Conservation (phyloP, 2,888 invertebrate genomes). For the Morpho helenor region DNA sequence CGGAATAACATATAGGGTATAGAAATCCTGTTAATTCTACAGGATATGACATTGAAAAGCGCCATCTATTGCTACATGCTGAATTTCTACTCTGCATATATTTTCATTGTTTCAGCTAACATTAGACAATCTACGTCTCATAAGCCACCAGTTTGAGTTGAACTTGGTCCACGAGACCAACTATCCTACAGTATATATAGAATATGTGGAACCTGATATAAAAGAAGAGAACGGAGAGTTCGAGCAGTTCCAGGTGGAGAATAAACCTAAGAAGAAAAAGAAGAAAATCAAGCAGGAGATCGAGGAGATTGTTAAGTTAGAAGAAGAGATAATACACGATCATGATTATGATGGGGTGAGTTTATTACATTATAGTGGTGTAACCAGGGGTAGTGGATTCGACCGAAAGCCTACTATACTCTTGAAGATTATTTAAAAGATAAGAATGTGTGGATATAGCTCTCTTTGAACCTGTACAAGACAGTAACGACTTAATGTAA, state of each 20-base stretch:
- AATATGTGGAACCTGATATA: slow-evolving; percentile 20
- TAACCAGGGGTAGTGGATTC: too few relatives aligned
- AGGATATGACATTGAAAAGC: too few relatives aligned
- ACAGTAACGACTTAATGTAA: too few relatives aligned
- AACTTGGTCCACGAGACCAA: slow-evolving; percentile 11
- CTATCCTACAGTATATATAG: slow-evolving; percentile 14
- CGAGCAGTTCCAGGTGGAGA: slow-evolving; percentile 29
- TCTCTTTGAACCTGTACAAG: too few relatives aligned
- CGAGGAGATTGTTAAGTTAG: slow-evolving; percentile 22
- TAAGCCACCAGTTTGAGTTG: slow-evolving; percentile 11
- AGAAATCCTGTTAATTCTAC: too few relatives aligned
- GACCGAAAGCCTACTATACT: too few relatives aligned
- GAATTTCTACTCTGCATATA: too few relatives aligned
- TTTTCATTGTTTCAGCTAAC: slow-evolving; percentile 1
- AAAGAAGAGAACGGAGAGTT: slow-evolving; percentile 24
- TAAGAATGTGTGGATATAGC: too few relatives aligned
- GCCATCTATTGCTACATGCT: too few relatives aligned
- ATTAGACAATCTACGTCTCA: slow-evolving; percentile 1
- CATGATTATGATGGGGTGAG: background rate
- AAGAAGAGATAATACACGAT: slow-evolving; percentile 18
- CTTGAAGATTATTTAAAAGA: too few relatives aligned
- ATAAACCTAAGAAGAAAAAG: slow-evolving; percentile 29
- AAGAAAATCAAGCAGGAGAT: slow-evolving; percentile 21
- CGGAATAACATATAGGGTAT: too few relatives aligned
- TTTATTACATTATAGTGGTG: too few relatives aligned